These are phyloP conservation scores for Delichon dasypus DNA, from an alignment of 2,797 vertebrate genomes.

Conservation along the genomic window DNA sequence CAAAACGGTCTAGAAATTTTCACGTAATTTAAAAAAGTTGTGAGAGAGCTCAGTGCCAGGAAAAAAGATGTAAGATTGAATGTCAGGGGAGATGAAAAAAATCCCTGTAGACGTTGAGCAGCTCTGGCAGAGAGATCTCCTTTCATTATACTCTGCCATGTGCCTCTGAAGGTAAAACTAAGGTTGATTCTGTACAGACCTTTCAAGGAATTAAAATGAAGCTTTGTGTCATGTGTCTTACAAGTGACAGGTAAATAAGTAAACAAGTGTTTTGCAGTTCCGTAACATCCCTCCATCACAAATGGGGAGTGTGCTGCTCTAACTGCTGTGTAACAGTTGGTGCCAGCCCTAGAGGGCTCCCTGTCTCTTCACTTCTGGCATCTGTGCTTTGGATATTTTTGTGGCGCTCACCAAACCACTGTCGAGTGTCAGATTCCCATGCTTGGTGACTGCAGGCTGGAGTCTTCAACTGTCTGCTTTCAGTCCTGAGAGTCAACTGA, in stretches of 20 bases:
- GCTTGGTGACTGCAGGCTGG: neutral
- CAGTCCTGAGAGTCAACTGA: neutral
- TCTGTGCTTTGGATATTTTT: neutral
- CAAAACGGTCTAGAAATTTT: neutral
- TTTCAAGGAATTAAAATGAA: conserved; percentile 8
- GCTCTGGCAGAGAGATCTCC: neutral
- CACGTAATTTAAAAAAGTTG: neutral
- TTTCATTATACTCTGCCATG: neutral
- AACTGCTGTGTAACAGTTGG: neutral
- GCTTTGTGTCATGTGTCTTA: neutral
- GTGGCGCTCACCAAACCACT: neutral
- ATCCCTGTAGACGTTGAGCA: neutral
- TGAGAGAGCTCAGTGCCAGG: neutral
- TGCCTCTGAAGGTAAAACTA: neutral
- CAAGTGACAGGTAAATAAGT: neutral
- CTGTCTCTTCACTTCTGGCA: neutral
- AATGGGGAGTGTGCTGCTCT: neutral
- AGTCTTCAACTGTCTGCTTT: neutral
- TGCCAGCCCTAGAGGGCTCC: conserved; percentile 2
- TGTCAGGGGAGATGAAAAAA: neutral
- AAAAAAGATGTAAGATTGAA: neutral
- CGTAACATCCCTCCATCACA: neutral
- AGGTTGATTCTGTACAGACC: neutral
- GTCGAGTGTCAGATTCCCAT: accelerated
- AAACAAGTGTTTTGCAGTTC: neutral